Percentiles rank a stretch among this genome's conserved stretches.
phyloP scores from a whole-genome alignment of 1,140 invertebrate genomes.

The Dendroctonus ponderosae region DNA sequence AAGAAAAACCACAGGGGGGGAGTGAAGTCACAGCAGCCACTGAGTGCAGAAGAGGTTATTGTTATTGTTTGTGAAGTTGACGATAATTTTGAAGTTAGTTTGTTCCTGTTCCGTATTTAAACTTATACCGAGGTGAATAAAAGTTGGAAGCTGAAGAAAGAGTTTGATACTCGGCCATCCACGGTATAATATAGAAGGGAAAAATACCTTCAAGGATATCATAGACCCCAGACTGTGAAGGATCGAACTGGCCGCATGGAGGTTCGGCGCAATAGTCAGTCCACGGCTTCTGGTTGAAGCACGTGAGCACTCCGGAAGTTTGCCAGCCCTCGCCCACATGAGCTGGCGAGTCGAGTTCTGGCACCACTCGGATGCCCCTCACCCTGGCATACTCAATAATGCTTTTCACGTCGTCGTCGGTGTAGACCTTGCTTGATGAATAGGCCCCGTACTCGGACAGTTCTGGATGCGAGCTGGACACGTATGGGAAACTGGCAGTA shows the following conservation, averaged over 20 bases:
- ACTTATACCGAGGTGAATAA: too few species aligned
- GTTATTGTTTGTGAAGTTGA: too few species aligned
- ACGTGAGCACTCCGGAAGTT: constrained; percentile 74
- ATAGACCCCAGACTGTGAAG: constrained; percentile 72
- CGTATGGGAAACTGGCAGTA: constrained; percentile 77
- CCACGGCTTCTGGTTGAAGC: constrained; percentile 73
- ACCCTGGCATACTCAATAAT: constrained; percentile 65
- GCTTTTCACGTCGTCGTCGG: constrained; percentile 60
- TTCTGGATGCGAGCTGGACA: constrained; percentile 64
- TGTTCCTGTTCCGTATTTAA: too few species aligned
- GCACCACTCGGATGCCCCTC: constrained; percentile 67
- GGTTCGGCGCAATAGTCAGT: constrained; percentile 69
- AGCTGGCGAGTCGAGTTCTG: constrained; percentile 77
- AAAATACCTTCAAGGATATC: constrained; percentile 59
- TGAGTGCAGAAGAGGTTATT: too few species aligned
- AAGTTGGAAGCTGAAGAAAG: too few species aligned
- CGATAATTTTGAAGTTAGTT: too few species aligned
- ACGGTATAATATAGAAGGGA: too few species aligned
- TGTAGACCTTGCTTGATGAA: constrained; percentile 65
- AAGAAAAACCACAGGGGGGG: too few species aligned
- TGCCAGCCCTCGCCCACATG: constrained; percentile 77
- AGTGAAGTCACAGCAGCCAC: too few species aligned
- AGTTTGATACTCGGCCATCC: too few species aligned
- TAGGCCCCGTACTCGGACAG: constrained; percentile 74
- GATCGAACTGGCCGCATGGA: constrained; percentile 82